Base-by-base conservation (phyloP, 2,113 vertebrate species). In the Cyprinus carpio region DNA sequence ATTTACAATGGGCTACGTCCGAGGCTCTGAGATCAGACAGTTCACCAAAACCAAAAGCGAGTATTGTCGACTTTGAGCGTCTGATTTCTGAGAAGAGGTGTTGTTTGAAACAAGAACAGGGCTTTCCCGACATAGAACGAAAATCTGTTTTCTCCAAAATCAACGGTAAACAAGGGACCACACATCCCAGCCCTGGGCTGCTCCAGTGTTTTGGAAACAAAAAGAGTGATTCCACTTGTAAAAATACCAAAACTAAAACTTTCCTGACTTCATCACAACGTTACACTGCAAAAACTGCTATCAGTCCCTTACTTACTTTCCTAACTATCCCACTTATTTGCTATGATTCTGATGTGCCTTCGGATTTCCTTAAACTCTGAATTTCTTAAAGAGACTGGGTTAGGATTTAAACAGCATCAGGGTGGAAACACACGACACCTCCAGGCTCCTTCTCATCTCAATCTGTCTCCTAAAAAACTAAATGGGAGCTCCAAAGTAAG, bases 121-220 rank as follows among this genome's bases (percentile, higher is more conserved):
- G 60, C 75, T 67, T 80, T 56, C 76, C 65, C n/a, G n/a, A 37
- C 65, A 40, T 76, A 60, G 75, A 69, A 37, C 71, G 60, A 65
- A 20, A 84, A 18, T 46, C 27, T 64, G 31, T 75, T 78, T 54
- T 18, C 65, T 34, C 58, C 51, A 27, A 85, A 69, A 46, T 27
- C 43, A 46, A 81, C n/a, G 40, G 25, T 60, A 85, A 85, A 85
- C 54, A 85, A 43, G 23, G 29, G 62, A 81, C 60, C 62, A 65
- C 69, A 81, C 49, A 49, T 69, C 62, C 79, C n/a, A 34, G 25
- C 60, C 31, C 27, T 81, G 4, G 4, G 18, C 56, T 69, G 65
- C 34, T 29, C 31, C 31, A 27, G 8, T 9, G 54, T 56, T 56
- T 46, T 16, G 65, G 62, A 78, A 40, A 79, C 29, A 4, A 18